phyloP scores from a whole-genome alignment of 2,797 vertebrate species.

The Arctocebus calabarensis region DNA sequence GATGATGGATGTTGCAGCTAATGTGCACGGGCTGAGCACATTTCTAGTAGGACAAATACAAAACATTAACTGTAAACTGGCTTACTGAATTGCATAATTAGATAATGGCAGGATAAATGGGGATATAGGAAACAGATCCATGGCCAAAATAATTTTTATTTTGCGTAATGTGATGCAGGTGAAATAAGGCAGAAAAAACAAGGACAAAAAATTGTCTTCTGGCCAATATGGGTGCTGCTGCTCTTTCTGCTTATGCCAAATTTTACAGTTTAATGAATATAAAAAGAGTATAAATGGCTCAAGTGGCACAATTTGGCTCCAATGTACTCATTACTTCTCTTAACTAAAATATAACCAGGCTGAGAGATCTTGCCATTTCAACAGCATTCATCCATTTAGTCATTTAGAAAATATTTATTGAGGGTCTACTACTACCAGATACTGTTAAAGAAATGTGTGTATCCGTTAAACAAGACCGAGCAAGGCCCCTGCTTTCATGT shows the following conservation, averaged over 20 bases:
- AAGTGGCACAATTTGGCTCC: background rate
- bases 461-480: background rate
- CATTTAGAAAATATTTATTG: slow-evolving; percentile 17
- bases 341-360: slow-evolving; percentile 33
- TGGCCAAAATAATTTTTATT: slow-evolving; percentile 18
- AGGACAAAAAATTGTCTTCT: slow-evolving; percentile 1
- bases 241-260: background rate
- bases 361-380: background rate
- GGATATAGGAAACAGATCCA: slow-evolving; percentile 26
- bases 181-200: slow-evolving; percentile 49
- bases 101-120: slow-evolving; percentile 45
- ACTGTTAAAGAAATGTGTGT: background rate
- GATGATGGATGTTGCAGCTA: background rate
- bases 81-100: slow-evolving; percentile 45
- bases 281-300: slow-evolving; percentile 11
- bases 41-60: slow-evolving; percentile 30
- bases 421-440: background rate
- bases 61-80: slow-evolving; percentile 29
- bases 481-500: background rate
- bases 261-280: slow-evolving; percentile 43
- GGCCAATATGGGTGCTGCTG: background rate
- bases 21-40: background rate
- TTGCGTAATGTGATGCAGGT: slow-evolving; percentile 10
- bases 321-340: background rate
- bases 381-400: background rate